These are phyloP conservation scores for Apostichopus parvimensis DNA, from an alignment of 35 echinoderm and acorn worm genomes.

Conservation along the genomic window DNA sequence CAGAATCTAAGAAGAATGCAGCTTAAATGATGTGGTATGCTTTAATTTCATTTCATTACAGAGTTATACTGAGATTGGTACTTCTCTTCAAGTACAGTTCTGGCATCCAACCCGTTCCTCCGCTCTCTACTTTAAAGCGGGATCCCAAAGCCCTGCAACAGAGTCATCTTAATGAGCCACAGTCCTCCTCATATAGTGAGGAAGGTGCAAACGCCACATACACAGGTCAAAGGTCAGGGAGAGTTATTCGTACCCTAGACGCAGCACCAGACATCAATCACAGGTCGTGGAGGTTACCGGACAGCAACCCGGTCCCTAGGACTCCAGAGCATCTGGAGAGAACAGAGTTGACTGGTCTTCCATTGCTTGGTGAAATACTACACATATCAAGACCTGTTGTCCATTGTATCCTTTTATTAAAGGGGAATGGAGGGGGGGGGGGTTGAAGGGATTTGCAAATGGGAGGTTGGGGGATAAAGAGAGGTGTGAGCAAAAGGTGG, in stretches of 20 bases:
- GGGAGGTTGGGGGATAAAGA: background rate
- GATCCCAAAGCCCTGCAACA: slow-evolving; percentile 5
- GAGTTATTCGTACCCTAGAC: slow-evolving; percentile 72
- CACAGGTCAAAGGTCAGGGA: slow-evolving; percentile 71
- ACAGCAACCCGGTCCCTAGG: slow-evolving; percentile 23
- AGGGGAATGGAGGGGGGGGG: background rate
- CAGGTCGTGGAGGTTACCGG: slow-evolving; percentile 77
- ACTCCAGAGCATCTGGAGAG: slow-evolving; percentile 55
- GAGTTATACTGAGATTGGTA: slow-evolving; percentile 70
- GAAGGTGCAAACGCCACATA: background rate
- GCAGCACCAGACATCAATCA: slow-evolving; percentile 77
- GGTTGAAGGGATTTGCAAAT: no score
- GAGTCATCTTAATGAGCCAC: background rate
- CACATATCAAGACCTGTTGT: slow-evolving; percentile 80
- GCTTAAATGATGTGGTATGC: no score
- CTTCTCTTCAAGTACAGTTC: slow-evolving; percentile 68
- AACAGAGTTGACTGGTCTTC: slow-evolving; percentile 69
- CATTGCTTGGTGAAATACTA: slow-evolving; percentile 71
- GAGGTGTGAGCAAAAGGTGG: no score
- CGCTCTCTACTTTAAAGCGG: slow-evolving; percentile 65
- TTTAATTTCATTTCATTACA: slow-evolving; percentile 16
- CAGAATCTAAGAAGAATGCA: no score
- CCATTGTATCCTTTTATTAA: slow-evolving; percentile 87
- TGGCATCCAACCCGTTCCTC: slow-evolving; percentile 75
- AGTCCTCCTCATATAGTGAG: background rate